A percentile compares a stretch with the other conserved stretches of the same genome.
These are phyloP conservation scores for Halocynthia aurantium DNA, from an alignment of 23 tunicate genomes.

Conservation along the genomic window DNA sequence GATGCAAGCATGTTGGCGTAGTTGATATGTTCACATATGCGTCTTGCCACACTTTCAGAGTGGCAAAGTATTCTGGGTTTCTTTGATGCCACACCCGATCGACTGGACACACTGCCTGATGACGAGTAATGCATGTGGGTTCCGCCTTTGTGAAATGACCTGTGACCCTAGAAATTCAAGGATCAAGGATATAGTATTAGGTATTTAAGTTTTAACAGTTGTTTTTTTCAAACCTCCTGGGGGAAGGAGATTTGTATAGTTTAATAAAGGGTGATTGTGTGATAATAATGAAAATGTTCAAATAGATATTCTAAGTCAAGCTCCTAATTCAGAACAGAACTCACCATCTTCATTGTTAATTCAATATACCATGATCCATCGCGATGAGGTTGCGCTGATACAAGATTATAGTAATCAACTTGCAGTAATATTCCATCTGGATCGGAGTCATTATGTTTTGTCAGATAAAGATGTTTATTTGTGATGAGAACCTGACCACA, in stretches of 20 bases:
- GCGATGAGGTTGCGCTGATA: slow-evolving; percentile 21
- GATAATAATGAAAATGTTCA: too few species aligned
- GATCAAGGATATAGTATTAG: too few species aligned
- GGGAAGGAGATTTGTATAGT: too few species aligned
- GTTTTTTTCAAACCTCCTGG: too few species aligned
- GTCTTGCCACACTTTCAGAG: slow-evolving; percentile 47
- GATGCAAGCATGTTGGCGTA: slow-evolving; percentile 64
- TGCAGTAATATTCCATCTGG: slow-evolving; percentile 33
- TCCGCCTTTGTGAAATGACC: background rate
- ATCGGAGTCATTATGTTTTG: slow-evolving; percentile 48
- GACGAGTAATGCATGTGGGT: background rate
- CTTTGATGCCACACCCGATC: slow-evolving; percentile 9
- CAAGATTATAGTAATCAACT: slow-evolving; percentile 46
- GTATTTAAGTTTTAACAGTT: too few species aligned
- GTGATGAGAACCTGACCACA: slow-evolving; percentile 64
- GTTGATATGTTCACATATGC: slow-evolving; percentile 55
- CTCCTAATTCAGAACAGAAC: background rate
- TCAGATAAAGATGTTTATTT: slow-evolving; percentile 58
- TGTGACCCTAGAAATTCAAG: too few species aligned
- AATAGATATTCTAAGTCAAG: too few species aligned
- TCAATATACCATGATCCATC: slow-evolving; percentile 8
- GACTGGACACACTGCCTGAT: background rate
- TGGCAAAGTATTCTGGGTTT: slow-evolving; percentile 66
- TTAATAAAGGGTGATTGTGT: too few species aligned
- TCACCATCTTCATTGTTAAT: slow-evolving; percentile 10